These are phyloP conservation scores for Oxystoma pomonae DNA, from an alignment of 2,888 invertebrate genomes.

Conservation along the genomic window DNA sequence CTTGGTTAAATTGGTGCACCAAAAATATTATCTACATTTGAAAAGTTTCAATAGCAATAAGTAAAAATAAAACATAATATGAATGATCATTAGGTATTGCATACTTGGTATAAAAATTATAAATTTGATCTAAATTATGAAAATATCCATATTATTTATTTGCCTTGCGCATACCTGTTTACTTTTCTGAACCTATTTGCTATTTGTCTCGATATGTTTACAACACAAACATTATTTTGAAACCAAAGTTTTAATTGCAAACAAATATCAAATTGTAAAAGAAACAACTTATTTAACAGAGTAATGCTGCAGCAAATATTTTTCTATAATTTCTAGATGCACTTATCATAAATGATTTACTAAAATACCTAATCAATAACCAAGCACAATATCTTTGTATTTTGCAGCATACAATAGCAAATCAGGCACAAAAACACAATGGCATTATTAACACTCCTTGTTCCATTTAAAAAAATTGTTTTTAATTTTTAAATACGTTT, in stretches of 20 bases:
- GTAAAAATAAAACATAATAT: too few relatives aligned
- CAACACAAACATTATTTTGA: background rate
- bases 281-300: too few relatives aligned
- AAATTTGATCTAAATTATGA: background rate
- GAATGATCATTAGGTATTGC: background rate
- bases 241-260: background rate
- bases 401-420: background rate
- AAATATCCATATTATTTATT: background rate
- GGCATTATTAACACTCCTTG: background rate
- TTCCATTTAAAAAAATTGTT: constrained; percentile 13
- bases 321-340: background rate
- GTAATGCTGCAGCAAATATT: background rate
- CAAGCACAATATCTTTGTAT: background rate
- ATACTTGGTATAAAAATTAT: background rate
- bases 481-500: background rate
- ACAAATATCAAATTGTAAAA: too few relatives aligned
- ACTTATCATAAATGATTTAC: background rate
- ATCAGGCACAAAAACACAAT: background rate
- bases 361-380: background rate
- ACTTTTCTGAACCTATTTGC: too few relatives aligned
- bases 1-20: background rate
- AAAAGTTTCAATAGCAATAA: too few relatives aligned
- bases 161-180: too few relatives aligned
- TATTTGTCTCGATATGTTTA: background rate
- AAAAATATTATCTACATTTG: too few relatives aligned